Evolutionary conservation across 2,797 vertebrate species (phyloP), one percentile per base, ranked within the genome.

Genomic region (Luscinia megarhynchos): DNA sequence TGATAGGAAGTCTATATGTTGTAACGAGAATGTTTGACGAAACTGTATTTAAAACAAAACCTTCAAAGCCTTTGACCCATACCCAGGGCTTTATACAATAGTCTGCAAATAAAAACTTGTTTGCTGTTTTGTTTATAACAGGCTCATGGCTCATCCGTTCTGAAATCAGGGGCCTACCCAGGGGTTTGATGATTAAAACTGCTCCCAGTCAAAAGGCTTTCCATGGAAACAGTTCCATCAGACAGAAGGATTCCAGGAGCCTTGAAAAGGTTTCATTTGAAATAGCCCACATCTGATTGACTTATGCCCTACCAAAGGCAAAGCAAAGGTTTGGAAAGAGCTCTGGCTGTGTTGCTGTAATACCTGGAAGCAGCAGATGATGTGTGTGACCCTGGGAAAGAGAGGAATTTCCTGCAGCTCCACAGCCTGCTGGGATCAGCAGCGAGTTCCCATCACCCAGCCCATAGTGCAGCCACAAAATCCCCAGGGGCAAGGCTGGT

Each of bases 41-140:
- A 58, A 63, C 58, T 76, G 10, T 12, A 77, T 84, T 55, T 86
- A 63, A 92, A 94, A 45, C 24, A 73, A 84, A 91, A 36, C 30
- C 68, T 87, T 70, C 20, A 80, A 77, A 91, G 81, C 59, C 68
- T 78, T 79, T 92, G 70, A 93, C 83, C 59, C n/a, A 23, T 41
- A 84, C n/a, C 26, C 46, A 69, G 24, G 50, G 34, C 57, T 87
- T 89, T 83, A 50, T 77, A 86, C 40, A 83, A 45, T 6, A 19
- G 57, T 40, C 51, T 90, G 41, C 57, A 88, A 83, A 80, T 45
- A 91, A 78, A 89, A 29, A 17, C 54, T 58, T 69, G n/a, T 66
- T 90, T 55, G 46, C 19, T 40, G 55, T 73, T 92, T 59, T 69
- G 43, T 70, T 91, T 90, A 12, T 23, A 70, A 55, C 55, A 48